Evolutionary conservation across 2,113 vertebrate species (phyloP).

Genomic region (Pelobates fuscus): DNA sequence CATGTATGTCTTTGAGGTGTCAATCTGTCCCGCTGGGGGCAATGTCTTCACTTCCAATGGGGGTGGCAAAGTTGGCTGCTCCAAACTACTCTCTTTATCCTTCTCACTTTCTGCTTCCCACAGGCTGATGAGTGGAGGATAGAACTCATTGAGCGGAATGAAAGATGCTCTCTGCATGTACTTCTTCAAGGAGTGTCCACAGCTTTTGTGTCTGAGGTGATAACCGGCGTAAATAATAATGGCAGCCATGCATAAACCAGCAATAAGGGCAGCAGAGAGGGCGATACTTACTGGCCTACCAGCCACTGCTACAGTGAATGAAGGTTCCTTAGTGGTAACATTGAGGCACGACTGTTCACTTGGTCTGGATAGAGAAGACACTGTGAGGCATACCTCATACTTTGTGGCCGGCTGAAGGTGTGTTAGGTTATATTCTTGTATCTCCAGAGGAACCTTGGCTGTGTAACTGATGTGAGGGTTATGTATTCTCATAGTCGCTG

Average conservation of each 20-base stretch:
- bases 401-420: constrained; percentile 74
- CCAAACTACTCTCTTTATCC: constrained; percentile 66
- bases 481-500: constrained; percentile 76
- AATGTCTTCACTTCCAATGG: constrained; percentile 14
- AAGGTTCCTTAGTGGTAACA: constrained; percentile 73
- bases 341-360: constrained; percentile 72
- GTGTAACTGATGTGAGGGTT: constrained; percentile 79
- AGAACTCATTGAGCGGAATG: constrained; percentile 76
- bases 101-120: constrained; percentile 78
- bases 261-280: constrained; percentile 73
- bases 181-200: constrained; percentile 75
- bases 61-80: constrained; percentile 47
- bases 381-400: constrained; percentile 75
- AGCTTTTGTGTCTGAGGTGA: constrained; percentile 68
- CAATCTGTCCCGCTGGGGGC: constrained; percentile 65
- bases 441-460: constrained; percentile 71
- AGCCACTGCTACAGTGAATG: constrained; percentile 68
- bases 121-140: constrained; percentile 78
- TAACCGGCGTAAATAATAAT: constrained; percentile 73
- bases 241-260: constrained; percentile 72
- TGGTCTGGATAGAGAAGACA: constrained; percentile 49
- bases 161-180: constrained; percentile 77
- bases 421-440: constrained; percentile 79
- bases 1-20: constrained; percentile 78
- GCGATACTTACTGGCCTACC: constrained; percentile 68